Percentiles rank a stretch among this genome's conserved stretches.
These are phyloP conservation scores for Eidolon helvum DNA, from an alignment of 2,113 vertebrate species.

Conservation along the genomic window DNA sequence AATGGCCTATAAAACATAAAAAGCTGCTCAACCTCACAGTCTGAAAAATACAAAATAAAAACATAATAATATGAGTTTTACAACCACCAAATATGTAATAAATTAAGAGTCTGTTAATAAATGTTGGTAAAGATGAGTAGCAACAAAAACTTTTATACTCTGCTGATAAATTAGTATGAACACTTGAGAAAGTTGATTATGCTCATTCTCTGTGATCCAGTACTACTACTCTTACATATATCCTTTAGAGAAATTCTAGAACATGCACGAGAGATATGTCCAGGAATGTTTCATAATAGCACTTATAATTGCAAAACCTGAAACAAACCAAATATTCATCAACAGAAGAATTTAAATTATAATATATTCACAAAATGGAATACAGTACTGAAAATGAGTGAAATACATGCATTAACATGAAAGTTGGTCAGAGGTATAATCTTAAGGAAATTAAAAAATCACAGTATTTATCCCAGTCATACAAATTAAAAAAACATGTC, in stretches of 20 bases:
- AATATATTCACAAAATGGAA: background rate
- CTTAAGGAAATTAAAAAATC: background rate
- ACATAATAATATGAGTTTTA: background rate
- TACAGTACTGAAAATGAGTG: constrained; percentile 7
- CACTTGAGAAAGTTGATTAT: background rate
- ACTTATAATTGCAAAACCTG: background rate
- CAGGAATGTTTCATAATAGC: background rate
- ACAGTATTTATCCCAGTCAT: background rate
- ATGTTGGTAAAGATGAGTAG: background rate
- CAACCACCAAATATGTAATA: background rate
- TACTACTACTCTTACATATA: background rate
- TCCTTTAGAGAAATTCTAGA: background rate
- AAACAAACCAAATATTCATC: background rate
- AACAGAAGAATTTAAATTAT: background rate
- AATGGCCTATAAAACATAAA: background rate
- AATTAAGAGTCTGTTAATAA: constrained; percentile 14
- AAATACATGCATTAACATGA: background rate
- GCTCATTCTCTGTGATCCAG: background rate
- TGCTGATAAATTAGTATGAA: background rate
- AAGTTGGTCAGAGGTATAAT: constrained; percentile 6
- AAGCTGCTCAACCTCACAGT: background rate
- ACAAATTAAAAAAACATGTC: background rate
- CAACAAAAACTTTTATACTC: background rate
- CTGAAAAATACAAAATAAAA: constrained; percentile 44
- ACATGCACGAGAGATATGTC: background rate